Percentiles rank a stretch among this genome's conserved stretches.
phyloP scores from a whole-genome alignment of 2,888 invertebrate genomes.

The Acleris emargana region DNA sequence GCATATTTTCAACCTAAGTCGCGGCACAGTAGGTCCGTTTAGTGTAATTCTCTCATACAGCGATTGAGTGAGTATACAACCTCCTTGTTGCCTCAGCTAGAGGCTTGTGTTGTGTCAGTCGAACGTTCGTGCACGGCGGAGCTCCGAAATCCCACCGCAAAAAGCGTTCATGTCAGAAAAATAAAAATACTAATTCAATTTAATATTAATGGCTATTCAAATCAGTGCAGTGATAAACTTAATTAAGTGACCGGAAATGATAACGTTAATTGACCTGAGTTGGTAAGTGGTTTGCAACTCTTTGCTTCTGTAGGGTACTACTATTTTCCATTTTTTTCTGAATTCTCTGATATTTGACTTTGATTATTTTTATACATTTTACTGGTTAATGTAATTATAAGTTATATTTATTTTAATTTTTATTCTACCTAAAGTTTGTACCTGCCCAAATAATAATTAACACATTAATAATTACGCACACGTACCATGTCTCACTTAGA shows the following conservation, averaged over 20 bases:
- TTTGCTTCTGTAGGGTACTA: not conserved
- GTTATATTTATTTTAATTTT: too few relatives aligned
- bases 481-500: too few relatives aligned
- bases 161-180: not conserved
- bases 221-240: constrained; percentile 13
- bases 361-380: too few relatives aligned
- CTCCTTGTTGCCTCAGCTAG: constrained; percentile 56
- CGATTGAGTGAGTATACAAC: constrained; percentile 47
- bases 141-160: constrained; percentile 39
- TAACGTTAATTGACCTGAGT: constrained; percentile 7
- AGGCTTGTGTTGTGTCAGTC: constrained; percentile 60
- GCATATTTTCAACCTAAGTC: not conserved
- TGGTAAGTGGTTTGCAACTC: constrained; percentile 6
- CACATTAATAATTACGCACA: too few relatives aligned
- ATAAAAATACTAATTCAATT: not conserved
- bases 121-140: constrained; percentile 55
- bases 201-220: not conserved
- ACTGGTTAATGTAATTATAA: too few relatives aligned
- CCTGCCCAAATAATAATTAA: too few relatives aligned
- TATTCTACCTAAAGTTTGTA: too few relatives aligned
- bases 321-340: too few relatives aligned
- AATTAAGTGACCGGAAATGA: constrained; percentile 7
- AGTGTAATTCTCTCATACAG: not conserved
- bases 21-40: not conserved
- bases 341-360: too few relatives aligned